Evolutionary conservation across 2,888 invertebrate genomes (phyloP), one percentile per base, ranked within the genome.

Genomic region (Cantharis flavilabris): DNA sequence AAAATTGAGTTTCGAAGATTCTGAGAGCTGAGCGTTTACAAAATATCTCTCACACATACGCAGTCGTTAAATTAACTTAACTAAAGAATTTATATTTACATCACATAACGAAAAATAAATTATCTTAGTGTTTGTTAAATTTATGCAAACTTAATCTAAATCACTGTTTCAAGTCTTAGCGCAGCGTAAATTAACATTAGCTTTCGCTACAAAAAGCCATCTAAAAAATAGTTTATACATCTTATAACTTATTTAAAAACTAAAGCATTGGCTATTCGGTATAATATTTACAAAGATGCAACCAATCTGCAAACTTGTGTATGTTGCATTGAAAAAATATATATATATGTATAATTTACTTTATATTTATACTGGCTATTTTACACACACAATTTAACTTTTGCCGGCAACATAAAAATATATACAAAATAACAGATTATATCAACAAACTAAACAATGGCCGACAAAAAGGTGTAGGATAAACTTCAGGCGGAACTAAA

Each of bases 251-350:
- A 75, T 75, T 74, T 72, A 75, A 73, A 76, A 72, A 72, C 72
- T 75, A 75, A 75, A 72, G 79, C 78, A 71, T 73, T 70, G 71
- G 74, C 83, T 85, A 83, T 81, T 78, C 71, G 69, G 64, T 82
- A 79, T 82, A 23, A 67, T 67, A 87, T 88, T 87, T 87, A 88
- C 87, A 88, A 88, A 87, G 88, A 88, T 87, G 88, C 87, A 86
- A 85, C 85, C 84, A 80, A 83, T 82, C 76, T 75, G 75, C 80
- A 75, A 77, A 75, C 76, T 76, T 73, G 74, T 74, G 80, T 26
- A 80, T 81, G 80, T 81, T 80, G 81, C 80, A 80, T 76, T 82
- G 62, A 72, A 70, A 75, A 75, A 76, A 70, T 70, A 72, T 62
- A 64, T 70, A 71, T 71, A 64, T 64, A 20, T 64, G 20, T 64